Conservation (phyloP, 2,113 vertebrate genomes). For the Galeopterus variegatus region DNA sequence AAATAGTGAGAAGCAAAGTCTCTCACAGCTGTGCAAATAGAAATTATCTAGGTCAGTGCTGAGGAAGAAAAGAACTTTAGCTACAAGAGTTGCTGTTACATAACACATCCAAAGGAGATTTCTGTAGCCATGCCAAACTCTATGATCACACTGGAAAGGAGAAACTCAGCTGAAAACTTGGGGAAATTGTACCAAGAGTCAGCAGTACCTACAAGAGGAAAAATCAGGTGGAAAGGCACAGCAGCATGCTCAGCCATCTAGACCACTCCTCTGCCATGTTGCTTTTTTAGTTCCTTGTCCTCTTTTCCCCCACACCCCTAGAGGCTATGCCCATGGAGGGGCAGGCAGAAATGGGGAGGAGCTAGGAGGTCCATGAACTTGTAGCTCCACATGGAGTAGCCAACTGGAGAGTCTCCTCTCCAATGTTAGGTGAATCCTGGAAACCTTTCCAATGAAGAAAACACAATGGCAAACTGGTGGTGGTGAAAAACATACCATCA, state of each 20-base stretch:
- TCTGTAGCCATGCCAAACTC: conserved; percentile 11
- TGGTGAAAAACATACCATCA: background rate
- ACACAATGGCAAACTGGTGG: background rate
- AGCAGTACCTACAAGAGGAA: background rate
- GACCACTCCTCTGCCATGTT: accelerated
- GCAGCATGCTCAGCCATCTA: accelerated
- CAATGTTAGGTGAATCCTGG: background rate
- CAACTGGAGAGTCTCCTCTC: background rate
- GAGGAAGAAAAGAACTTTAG: background rate
- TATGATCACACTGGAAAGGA: conserved; percentile 8
- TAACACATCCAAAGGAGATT: conserved; percentile 57
- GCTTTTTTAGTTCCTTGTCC: accelerated
- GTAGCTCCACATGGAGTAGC: background rate
- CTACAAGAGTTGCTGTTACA: background rate
- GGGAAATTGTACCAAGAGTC: background rate
- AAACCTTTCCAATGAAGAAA: background rate
- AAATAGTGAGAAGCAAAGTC: conserved; percentile 51
- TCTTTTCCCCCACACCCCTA: background rate
- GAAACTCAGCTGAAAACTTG: conserved; percentile 64
- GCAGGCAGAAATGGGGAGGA: background rate
- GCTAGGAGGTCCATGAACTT: background rate
- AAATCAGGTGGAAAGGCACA: background rate
- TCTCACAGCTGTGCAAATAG: conserved; percentile 63
- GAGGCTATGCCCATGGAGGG: no score
- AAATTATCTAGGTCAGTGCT: conserved; percentile 62